Evolutionary conservation across 1,140 invertebrate species (phyloP), one percentile per base, ranked within the genome.

Genomic region (Pseudachorutes palmiensis): DNA sequence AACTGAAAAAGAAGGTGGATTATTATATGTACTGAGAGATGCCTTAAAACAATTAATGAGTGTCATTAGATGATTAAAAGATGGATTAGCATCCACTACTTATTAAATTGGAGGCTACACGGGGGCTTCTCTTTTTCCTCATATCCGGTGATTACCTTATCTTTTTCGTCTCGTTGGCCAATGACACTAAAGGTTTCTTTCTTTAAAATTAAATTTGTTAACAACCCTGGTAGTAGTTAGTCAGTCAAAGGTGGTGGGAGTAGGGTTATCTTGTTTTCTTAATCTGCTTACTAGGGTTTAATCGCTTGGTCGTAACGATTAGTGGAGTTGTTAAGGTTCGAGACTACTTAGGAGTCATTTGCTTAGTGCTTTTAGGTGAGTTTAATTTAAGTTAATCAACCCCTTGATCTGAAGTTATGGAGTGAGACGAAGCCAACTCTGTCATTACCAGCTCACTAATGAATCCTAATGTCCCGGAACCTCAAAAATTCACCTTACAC

Each of bases 61-160:
- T 72, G 64, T 41, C 62, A 70, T 70, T 68, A 70, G 67, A 70
- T 69, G 67, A 67, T 65, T 69, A 70, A 69, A 73, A 73, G 69
- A 69, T 70, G 24, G 19, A 19, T 45, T 19, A 45, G 19, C 9
- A 12, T 45, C 9, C 51, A 26, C 24, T 55, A 69, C 72, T 73
- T 69, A 73, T 73, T 73, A 73, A 73, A 67, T 63, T 49, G 69
- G 33, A 24, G 57, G 61, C 62, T 68, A 67, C 69, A 67, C 69
- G 66, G 68, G 64, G 66, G 68, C 57, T 68, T 70, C 68, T 55
- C 24, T 55, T 55, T 55, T 55, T 24, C 24, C 24, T 55, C 51
- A 66, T 68, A 67, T 73, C 72, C 72, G 72, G 72, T 73, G 72
- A 73, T 73, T 73, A 73, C 70, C 24, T 55, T 55, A 55, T 55